Evolutionary conservation across 2,797 vertebrate species (phyloP), one percentile per base, ranked within the genome.

Genomic region (Semaprochilodus insignis): DNA sequence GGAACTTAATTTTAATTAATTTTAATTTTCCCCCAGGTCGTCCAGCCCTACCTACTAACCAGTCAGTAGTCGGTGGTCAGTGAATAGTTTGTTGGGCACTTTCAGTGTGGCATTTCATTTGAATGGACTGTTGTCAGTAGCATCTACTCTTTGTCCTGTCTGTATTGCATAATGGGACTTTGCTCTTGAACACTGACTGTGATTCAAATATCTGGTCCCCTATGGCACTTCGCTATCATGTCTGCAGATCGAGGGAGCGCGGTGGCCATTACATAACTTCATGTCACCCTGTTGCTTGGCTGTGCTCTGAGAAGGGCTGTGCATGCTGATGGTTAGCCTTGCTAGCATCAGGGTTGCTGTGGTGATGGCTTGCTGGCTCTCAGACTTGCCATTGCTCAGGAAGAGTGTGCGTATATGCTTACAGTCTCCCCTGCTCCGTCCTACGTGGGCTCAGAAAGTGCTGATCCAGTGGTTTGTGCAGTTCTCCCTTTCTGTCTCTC

Each of bases 271-370:
- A 81, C 80, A 78, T 81, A 83, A 81, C 65, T 77, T 63, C 25
- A 63, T 77, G 70, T 40, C 57, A 63, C 60, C 55, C 81, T 73
- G 83, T 83, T 87, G 85, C 85, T 80, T 82, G 70, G 83, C 78
- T 83, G 81, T 70, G 11, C 17, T 72, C 40, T 16, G 78, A 77
- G 40, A 69, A 60, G 80, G 77, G 54, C 59, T 83, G 78, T 57
- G 72, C 52, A 34, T 69, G 69, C 71, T 48, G 19, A 34, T 54
- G 15, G 52, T 78, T 70, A 54, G 60, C 27, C 40, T 55, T 75
- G 27, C 15, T 31, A 31, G 31, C 31, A 31, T 36, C 40, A 48
- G 44, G 40, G 81, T 88, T 85, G 79, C 81, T 54, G 34, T 80
- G 83, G 71, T 57, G 73, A 88, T 81, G 75, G 10, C 21, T 25